Evolutionary conservation across 2,888 invertebrate genomes (phyloP), one percentile per base, ranked within the genome.

Genomic region (Chironomus riparius): DNA sequence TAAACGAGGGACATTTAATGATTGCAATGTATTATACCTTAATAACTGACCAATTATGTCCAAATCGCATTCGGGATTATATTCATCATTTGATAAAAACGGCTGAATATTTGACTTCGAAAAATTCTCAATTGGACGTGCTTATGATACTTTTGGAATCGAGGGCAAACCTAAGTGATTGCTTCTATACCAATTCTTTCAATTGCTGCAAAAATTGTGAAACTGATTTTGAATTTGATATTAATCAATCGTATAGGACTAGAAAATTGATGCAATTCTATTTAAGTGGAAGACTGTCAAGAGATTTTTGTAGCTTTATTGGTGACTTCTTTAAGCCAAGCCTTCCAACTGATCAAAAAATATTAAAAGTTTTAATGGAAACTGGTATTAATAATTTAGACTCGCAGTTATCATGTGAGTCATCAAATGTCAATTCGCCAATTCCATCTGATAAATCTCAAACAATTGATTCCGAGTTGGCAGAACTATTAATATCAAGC

Each of bases 1-100:
- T 93, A 7, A 87, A 89, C 72, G 93, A 94, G 79, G 97, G 97
- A 0, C 97, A 97, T 83, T 92, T 92, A 10, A 92, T 93, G 83
- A 86, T 95, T 61, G 92, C 93, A 21, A 92, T 95, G 90, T 90
- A 91, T 81, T 92, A 94, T 85, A 88, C 91, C 71, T 84, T 92
- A 70, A 88, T 90, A 22, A 91, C 91, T 0, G 86, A 87, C 72
- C 87, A 89, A 38, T 82, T 93, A 61, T 90, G 88, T 77, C 89
- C 91, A 0, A 87, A 91, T 77, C 92, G 91, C 80, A 92, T 92
- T 3, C 91, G 92, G 79, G 89, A 90, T 79, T 90, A 91, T 78
- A 90, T 90, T 1, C 90, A 88, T 79, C 91, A 91, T 80, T 85
- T 91, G 82, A 90, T 90, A 0, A 85, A 88, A 73, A 84, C 90